A percentile compares a stretch with the other conserved stretches of the same genome.
phyloP scores from a whole-genome alignment of 2,797 vertebrate species.

The Meda fulgida region DNA sequence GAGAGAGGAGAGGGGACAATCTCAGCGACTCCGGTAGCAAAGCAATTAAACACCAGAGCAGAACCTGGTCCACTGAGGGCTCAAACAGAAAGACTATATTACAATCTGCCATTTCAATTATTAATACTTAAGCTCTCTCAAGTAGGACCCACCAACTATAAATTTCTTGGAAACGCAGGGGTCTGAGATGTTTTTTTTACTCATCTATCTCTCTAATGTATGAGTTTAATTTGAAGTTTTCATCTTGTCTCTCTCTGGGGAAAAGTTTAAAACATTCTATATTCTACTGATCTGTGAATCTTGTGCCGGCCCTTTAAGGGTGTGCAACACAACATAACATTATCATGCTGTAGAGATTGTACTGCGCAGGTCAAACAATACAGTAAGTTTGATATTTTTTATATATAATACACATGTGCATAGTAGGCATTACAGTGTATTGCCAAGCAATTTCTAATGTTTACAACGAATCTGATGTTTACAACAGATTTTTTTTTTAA shows the following conservation, averaged over 20 bases:
- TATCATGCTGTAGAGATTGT: not conserved
- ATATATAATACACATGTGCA: not conserved
- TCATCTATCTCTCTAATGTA: conserved; percentile 23
- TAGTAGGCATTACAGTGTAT: not conserved
- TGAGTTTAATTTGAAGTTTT: conserved; percentile 48
- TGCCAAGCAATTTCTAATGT: not conserved
- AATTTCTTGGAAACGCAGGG: conserved; percentile 9
- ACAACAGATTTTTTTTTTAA: not conserved
- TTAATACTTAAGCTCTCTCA: conserved; percentile 31
- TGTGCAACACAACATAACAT: not conserved
- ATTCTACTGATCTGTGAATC: conserved; percentile 15
- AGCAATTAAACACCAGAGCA: conserved; percentile 41
- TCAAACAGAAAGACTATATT: conserved; percentile 17
- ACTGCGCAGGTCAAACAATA: not conserved
- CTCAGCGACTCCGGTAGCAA: conserved; percentile 16
- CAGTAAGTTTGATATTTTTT: not conserved
- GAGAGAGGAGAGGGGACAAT: conserved; percentile 54
- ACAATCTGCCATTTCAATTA: conserved; percentile 41
- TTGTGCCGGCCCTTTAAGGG: conserved; percentile 1
- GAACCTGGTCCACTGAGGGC: conserved; percentile 17
- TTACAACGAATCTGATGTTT: not conserved
- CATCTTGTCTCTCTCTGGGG: conserved; percentile 19
- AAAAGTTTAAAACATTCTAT: conserved; percentile 25
- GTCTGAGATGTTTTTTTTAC: conserved; percentile 28
- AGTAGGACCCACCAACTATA: conserved; percentile 31